Percentiles rank a stretch among this genome's conserved stretches.
These are phyloP conservation scores for Noturus placidus DNA, from an alignment of 2,113 vertebrate genomes.

Conservation along the genomic window DNA sequence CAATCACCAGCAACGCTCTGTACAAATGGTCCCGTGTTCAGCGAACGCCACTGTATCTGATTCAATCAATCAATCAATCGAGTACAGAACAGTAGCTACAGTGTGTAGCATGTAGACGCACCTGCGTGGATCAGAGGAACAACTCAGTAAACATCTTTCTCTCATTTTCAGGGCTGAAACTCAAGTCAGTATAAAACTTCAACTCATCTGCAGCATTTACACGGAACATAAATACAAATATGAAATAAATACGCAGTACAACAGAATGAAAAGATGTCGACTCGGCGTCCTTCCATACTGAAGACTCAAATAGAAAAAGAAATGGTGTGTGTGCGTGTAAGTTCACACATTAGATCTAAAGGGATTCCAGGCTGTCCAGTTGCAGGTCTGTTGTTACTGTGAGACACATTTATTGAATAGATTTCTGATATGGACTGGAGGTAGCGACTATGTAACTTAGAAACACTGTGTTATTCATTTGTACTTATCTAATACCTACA, in stretches of 20 bases:
- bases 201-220: neutral
- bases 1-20: slow-evolving; percentile 36
- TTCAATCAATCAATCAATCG: slow-evolving; percentile 2
- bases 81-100: slow-evolving; percentile 1
- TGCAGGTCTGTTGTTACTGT: neutral
- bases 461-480: slow-evolving; percentile 24
- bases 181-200: neutral
- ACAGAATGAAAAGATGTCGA: neutral
- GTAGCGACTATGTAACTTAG: slow-evolving; percentile 35
- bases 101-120: slow-evolving; percentile 16
- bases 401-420: neutral
- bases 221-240: neutral
- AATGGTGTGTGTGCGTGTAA: neutral
- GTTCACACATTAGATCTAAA: neutral
- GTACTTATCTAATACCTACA: slow-evolving; percentile 23
- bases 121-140: slow-evolving; percentile 1
- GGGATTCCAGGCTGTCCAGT: neutral
- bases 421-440: slow-evolving; percentile 34
- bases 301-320: neutral
- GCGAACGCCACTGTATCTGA: slow-evolving; percentile 12
- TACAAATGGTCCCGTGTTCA: slow-evolving; percentile 30
- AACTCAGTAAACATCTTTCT: slow-evolving; percentile 29
- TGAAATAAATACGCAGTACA: neutral
- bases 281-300: neutral
- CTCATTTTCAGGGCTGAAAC: slow-evolving; percentile 4